Conservation (phyloP, 2,113 vertebrate species). For the Rhombomys opimus region DNA sequence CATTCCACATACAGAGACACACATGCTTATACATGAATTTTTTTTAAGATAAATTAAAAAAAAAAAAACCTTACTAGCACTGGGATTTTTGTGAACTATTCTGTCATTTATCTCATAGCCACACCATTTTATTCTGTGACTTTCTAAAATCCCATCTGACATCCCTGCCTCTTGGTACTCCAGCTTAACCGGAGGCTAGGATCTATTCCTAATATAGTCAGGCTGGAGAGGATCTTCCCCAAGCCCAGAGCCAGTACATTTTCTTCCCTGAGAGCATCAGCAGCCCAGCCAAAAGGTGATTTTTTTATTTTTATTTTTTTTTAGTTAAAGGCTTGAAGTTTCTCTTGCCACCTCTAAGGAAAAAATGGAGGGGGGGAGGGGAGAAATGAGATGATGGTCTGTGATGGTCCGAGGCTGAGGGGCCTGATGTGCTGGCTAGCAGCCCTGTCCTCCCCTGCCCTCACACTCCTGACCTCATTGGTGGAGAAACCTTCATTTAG, state of each 20-base stretch:
- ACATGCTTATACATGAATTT: not conserved
- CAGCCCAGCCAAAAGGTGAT: not conserved
- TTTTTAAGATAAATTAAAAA: not conserved
- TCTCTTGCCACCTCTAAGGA: not conserved
- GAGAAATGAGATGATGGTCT: not conserved
- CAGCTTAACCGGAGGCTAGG: not conserved
- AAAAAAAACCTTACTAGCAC: not conserved
- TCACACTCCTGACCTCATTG: accelerated
- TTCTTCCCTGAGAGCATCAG: constrained; percentile 29
- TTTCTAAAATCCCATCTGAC: not conserved
- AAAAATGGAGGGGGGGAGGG: not conserved
- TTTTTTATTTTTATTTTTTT: not conserved
- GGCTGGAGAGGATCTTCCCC: not conserved
- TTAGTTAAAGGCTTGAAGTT: not conserved
- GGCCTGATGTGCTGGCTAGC: not conserved
- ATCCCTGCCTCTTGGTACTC: not conserved
- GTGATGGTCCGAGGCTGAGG: not conserved
- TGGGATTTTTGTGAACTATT: no score
- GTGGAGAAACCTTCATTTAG: accelerated
- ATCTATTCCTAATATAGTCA: constrained; percentile 7
- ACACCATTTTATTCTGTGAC: not conserved
- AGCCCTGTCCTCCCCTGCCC: not conserved
- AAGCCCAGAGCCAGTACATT: not conserved
- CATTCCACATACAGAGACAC: no score
- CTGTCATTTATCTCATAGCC: not conserved